Base-by-base conservation (phyloP, 2,888 invertebrate species). In the Eucera pruinosa region DNA sequence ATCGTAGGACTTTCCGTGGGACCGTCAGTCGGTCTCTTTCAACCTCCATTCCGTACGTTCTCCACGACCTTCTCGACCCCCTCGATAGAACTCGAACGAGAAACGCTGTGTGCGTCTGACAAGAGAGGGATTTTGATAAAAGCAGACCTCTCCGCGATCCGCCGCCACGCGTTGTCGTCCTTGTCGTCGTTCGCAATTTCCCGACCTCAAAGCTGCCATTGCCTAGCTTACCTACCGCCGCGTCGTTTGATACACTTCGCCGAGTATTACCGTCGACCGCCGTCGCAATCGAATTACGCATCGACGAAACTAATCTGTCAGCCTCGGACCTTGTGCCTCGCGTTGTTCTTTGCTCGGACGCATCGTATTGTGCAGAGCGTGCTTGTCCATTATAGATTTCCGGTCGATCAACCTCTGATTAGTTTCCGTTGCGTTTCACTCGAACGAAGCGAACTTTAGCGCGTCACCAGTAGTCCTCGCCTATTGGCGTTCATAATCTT, bases 91-190 rank as follows among this genome's bases (percentile, higher is more conserved):
- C 83, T 77, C 58, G 60, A n/a, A 77, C 82, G 89, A 90, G 88
- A 90, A 89, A 89, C 86, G 87, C 90, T 90, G 90, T 82, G 85
- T 80, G 90, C 83, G 85, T 80, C 83, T 89, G 90, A 90, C 90
- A 90, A 89, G 84, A 87, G 84, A 88, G 84, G 87, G 84, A 88
- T 88, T 90, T 89, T 84, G 90, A 91, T 89, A 90, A 89, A 88
- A 85, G 80, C 83, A 62, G 66, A n/a, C n/a, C n/a, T 50, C 78
- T 70, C 81, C 76, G 74, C 78, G 67, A 62, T 76, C n/a, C n/a
- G n/a, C 72, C 64, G 73, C 27, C 20, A 75, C 58, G 80, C 71
- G 30, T 30, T 30, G 30, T 5, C 30, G n/a, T 81, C 67, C 80
- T 82, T 80, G 78, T 78, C 72, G 82, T 86, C 85, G 83, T 83